Percentiles rank a stretch among this genome's conserved stretches.
phyloP scores from a whole-genome alignment of 2,888 invertebrate species.

The Clostera curtula region DNA sequence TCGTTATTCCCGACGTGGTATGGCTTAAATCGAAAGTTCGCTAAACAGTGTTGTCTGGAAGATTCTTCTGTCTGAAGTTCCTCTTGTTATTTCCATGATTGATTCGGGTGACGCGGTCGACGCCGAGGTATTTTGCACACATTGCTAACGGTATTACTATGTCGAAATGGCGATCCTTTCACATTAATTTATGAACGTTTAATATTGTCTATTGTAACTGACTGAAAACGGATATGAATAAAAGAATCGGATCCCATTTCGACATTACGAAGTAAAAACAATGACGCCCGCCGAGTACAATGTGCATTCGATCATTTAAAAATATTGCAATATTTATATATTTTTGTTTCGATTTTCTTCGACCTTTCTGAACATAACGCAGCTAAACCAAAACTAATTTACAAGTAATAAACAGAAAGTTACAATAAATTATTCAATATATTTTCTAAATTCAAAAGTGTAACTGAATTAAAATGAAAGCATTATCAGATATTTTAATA shows the following conservation, averaged over 20 bases:
- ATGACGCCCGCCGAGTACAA: slow-evolving; percentile 62
- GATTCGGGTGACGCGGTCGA: slow-evolving; percentile 64
- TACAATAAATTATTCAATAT: no score
- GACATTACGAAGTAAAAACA: slow-evolving; percentile 48
- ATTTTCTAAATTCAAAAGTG: no score
- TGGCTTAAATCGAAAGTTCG: slow-evolving; percentile 15
- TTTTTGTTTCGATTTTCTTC: no score
- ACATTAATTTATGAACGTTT: slow-evolving; percentile 1
- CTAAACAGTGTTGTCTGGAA: slow-evolving; percentile 5
- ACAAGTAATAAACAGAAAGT: no score
- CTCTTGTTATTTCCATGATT: slow-evolving; percentile 38
- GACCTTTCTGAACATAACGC: no score
- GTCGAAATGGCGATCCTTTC: slow-evolving; percentile 42
- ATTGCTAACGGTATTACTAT: slow-evolving; percentile 62
- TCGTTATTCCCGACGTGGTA: slow-evolving; percentile 14
- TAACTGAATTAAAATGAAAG: no score
- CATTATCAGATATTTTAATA: no score
- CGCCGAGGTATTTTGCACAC: slow-evolving; percentile 64
- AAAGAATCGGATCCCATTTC: slow-evolving; percentile 37
- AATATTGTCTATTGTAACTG: background rate
- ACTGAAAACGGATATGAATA: slow-evolving; percentile 1
- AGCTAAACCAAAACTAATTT: no score
- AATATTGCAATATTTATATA: no score
- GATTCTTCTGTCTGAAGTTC: slow-evolving; percentile 12
- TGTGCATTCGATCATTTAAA: slow-evolving; percentile 25